These are phyloP conservation scores for Xerus rutilus DNA, from an alignment of 2,797 vertebrate genomes.

Conservation along the genomic window DNA sequence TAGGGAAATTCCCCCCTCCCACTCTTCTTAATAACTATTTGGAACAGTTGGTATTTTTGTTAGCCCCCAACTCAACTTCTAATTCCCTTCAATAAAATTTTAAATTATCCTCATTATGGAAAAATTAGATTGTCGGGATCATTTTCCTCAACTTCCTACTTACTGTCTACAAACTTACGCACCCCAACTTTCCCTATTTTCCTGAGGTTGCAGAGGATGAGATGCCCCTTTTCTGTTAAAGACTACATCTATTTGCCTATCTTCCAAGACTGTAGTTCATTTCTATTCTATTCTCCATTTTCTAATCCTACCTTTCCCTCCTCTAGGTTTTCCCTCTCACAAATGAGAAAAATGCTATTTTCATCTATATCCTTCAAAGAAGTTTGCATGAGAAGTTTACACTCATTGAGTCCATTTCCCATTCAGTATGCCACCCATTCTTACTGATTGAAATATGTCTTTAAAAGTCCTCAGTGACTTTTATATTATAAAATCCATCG, in stretches of 20 bases:
- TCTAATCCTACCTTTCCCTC: background rate
- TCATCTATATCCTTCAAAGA: background rate
- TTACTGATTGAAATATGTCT: background rate
- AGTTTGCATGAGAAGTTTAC: background rate
- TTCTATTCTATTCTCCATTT: constrained; percentile 20
- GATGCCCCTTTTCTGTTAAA: background rate
- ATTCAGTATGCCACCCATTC: background rate
- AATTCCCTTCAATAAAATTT: constrained; percentile 1
- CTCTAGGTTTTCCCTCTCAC: background rate
- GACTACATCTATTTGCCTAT: background rate
- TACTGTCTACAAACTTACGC: background rate
- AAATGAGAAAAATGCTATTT: constrained; percentile 19
- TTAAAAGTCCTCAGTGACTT: background rate
- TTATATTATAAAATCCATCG: background rate
- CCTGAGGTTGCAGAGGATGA: background rate
- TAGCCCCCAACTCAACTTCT: background rate
- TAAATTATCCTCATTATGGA: background rate
- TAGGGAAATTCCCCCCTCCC: background rate
- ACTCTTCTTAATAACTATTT: background rate
- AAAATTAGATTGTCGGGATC: background rate
- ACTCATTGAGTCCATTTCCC: background rate
- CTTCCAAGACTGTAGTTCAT: background rate
- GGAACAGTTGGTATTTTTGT: constrained; percentile 36
- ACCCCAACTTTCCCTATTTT: background rate
- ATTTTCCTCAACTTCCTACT: background rate